Evolutionary conservation across 2,113 vertebrate genomes (phyloP).

Genomic region (Amazona guildingii): DNA sequence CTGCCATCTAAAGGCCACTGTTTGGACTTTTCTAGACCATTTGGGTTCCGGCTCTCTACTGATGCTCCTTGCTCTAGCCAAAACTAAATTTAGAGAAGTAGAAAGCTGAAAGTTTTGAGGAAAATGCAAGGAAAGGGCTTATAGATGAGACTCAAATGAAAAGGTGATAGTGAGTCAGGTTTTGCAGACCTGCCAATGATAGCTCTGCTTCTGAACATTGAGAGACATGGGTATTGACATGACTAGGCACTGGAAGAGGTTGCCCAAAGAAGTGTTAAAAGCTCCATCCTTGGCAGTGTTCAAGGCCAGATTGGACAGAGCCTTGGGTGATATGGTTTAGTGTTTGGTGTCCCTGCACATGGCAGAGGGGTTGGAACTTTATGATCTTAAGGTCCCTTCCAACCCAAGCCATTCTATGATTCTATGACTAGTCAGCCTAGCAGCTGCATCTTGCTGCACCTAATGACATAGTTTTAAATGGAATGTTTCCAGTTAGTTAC

Average conservation of each 20-base stretch:
- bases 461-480: background rate
- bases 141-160: background rate
- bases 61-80: background rate
- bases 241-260: background rate
- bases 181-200: background rate
- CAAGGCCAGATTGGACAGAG: background rate
- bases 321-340: background rate
- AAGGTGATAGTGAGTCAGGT: background rate
- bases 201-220: background rate
- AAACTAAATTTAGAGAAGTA: background rate
- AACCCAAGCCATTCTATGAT: background rate
- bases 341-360: background rate
- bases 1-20: slow-evolving; percentile 80
- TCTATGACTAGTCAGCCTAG: background rate
- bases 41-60: background rate
- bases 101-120: background rate
- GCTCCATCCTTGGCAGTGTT: background rate
- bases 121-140: background rate
- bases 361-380: background rate
- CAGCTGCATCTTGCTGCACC: background rate
- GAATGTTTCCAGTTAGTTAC: background rate
- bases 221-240: background rate
- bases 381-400: background rate
- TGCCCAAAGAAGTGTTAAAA: background rate
- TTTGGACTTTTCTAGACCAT: slow-evolving; percentile 24